phyloP scores from a whole-genome alignment of 1,140 invertebrate genomes.

The Eueides isabella region DNA sequence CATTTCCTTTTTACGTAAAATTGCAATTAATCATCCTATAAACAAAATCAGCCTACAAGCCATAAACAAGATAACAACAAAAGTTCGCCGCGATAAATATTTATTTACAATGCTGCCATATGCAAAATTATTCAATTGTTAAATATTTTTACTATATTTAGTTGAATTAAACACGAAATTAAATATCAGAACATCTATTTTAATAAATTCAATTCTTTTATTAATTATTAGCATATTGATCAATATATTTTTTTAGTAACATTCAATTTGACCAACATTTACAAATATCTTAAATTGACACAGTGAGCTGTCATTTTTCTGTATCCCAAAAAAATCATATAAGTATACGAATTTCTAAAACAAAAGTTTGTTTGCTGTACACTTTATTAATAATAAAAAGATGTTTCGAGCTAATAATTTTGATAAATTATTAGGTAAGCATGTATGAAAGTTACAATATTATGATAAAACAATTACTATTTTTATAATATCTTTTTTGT shows the following conservation, averaged over 20 bases:
- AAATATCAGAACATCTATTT: background rate
- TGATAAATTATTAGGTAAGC: constrained; percentile 84
- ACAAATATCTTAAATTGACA: constrained; percentile 67
- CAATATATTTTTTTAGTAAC: constrained; percentile 14
- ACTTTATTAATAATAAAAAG: constrained; percentile 57
- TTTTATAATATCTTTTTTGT: constrained; percentile 34
- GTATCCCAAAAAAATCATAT: constrained; percentile 60
- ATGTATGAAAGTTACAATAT: background rate
- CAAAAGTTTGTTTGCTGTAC: constrained; percentile 58
- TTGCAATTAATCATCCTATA: too few species aligned
- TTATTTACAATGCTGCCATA: background rate
- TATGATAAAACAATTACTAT: constrained; percentile 5
- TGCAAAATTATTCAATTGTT: background rate
- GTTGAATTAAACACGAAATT: too few species aligned
- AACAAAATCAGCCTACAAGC: background rate
- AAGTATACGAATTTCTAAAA: constrained; percentile 68
- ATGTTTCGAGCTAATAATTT: constrained; percentile 84
- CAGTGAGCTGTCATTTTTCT: constrained; percentile 77
- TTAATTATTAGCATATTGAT: background rate
- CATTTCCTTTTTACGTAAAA: background rate
- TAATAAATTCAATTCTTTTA: background rate
- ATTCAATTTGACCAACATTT: constrained; percentile 47
- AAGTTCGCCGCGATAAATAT: background rate
- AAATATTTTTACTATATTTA: background rate
- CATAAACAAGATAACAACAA: background rate